Evolutionary conservation across 2,113 vertebrate genomes (phyloP).

Genomic region (Dendrocopos noguchii): DNA sequence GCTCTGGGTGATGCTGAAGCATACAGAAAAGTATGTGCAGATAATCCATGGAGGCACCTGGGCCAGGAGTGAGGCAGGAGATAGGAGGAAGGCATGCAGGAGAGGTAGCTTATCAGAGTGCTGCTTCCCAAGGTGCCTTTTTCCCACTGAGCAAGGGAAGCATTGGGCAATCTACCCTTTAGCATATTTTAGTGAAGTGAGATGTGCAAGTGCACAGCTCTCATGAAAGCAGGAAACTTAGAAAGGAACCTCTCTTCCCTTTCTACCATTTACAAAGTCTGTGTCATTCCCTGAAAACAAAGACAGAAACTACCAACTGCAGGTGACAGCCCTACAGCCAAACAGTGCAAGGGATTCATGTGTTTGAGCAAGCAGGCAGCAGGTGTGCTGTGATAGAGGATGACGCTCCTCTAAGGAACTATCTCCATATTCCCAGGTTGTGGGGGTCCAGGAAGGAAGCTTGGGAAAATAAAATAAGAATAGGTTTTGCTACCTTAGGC

Average conservation of each 20-base stretch:
- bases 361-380: not conserved
- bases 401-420: not conserved
- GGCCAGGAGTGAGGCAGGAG: rapidly evolving
- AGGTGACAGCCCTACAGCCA: not conserved
- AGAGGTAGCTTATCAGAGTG: not conserved
- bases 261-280: not conserved
- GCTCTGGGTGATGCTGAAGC: not conserved
- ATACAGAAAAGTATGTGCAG: not conserved
- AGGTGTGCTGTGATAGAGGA: not conserved
- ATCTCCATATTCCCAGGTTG: not conserved
- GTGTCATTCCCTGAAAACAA: not conserved
- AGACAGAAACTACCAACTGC: not conserved
- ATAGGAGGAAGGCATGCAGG: not conserved
- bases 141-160: not conserved
- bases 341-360: not conserved
- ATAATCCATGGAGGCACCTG: not conserved
- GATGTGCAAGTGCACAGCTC: not conserved
- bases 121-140: not conserved
- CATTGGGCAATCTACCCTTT: not conserved
- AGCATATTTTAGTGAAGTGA: not conserved
- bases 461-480: not conserved
- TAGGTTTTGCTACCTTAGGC: not conserved
- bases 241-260: not conserved
- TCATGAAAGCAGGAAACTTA: not conserved
- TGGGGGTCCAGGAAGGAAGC: not conserved